Conservation (phyloP, 1,140 invertebrate genomes). For the Drosophila repleta region DNA sequence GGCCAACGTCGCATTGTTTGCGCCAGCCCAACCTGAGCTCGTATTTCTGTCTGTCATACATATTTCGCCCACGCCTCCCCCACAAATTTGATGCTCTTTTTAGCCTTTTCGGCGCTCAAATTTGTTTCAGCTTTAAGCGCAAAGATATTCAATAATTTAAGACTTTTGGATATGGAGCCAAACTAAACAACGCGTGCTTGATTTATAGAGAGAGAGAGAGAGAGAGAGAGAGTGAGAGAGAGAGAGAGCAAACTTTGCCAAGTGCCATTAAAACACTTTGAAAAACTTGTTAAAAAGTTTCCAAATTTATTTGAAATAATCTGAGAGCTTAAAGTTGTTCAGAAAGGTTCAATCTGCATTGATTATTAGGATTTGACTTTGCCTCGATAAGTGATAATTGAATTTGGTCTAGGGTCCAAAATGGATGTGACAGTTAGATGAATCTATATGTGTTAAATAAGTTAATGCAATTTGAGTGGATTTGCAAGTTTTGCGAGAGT, state of each 20-base stretch:
- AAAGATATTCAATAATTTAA: conserved; percentile 18
- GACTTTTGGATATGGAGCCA: background rate
- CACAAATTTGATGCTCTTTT: no score
- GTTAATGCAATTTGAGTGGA: no score
- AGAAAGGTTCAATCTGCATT: background rate
- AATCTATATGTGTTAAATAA: no score
- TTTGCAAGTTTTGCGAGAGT: no score
- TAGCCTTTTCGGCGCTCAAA: background rate
- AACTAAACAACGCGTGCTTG: conserved; percentile 9
- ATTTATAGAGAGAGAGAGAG: conserved; percentile 20
- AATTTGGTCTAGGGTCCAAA: background rate
- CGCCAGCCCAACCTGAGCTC: conserved; percentile 1
- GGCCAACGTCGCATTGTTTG: conserved; percentile 11
- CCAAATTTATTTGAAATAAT: conserved; percentile 22
- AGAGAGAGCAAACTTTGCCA: conserved; percentile 24
- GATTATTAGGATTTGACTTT: background rate
- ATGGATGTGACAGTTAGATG: background rate
- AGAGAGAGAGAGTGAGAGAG: no score
- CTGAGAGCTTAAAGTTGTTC: background rate
- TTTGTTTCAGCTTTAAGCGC: conserved; percentile 16
- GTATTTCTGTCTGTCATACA: conserved; percentile 29
- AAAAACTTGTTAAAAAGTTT: conserved; percentile 12
- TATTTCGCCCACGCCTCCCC: conserved; percentile 7
- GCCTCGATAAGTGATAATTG: background rate
- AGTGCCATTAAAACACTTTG: conserved; percentile 31